Percentiles rank a stretch among this genome's conserved stretches.
Evolutionary conservation across 2,888 invertebrate species (phyloP).

Genomic region (Dicycla oo): DNA sequence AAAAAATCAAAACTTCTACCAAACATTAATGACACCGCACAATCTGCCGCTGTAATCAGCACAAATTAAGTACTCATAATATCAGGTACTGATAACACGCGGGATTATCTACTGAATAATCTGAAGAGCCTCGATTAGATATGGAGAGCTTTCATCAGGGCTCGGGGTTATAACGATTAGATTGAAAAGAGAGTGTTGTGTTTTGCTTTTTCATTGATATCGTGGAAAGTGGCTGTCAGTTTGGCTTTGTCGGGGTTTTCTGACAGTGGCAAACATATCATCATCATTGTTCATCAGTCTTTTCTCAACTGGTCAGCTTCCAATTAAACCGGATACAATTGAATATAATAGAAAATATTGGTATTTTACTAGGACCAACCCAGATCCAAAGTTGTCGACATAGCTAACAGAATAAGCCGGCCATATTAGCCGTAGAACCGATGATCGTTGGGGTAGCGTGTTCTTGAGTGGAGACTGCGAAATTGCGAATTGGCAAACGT

Average conservation of each 20-base stretch:
- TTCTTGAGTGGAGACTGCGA: no score
- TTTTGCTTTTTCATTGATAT: slow-evolving; percentile 35
- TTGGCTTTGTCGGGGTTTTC: slow-evolving; percentile 12
- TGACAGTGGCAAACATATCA: not conserved
- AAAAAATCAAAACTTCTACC: not conserved
- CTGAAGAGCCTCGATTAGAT: slow-evolving; percentile 45
- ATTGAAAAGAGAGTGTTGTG: slow-evolving; percentile 40
- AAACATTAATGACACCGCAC: slow-evolving; percentile 32
- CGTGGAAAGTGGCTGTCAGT: slow-evolving; percentile 10
- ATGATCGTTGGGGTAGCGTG: no score
- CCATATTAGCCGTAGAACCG: no score
- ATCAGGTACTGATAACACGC: slow-evolving; percentile 31
- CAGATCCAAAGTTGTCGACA: no score
- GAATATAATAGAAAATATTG: no score
- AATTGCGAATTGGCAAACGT: no score
- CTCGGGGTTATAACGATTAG: slow-evolving; percentile 32
- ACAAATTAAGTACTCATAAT: slow-evolving; percentile 36
- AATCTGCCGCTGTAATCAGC: slow-evolving; percentile 23
- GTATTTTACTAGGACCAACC: no score
- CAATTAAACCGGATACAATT: no score
- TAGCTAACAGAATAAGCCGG: no score
- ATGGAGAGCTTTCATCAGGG: slow-evolving; percentile 24
- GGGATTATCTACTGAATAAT: slow-evolving; percentile 50
- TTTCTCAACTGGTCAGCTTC: no score
- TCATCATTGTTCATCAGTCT: no score